Evolutionary conservation across 2,797 vertebrate genomes (phyloP), one percentile per base, ranked within the genome.

Genomic region (Ptychadena robeensis): DNA sequence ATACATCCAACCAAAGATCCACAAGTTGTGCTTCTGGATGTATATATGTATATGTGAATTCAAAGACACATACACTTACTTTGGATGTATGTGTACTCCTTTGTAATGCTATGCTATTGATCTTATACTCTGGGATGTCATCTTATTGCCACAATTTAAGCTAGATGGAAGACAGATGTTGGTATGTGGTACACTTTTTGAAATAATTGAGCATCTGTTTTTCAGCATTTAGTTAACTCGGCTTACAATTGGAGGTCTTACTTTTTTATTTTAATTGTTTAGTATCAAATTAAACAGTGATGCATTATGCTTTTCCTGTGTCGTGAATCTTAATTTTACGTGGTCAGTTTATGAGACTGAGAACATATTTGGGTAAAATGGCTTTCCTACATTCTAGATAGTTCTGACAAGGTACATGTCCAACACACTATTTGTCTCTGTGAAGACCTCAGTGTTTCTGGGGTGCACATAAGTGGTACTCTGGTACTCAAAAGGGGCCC

Each of bases 1-100:
- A 88, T 81, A 85, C 90, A 89, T 89, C 89, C 87, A 89, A 87
- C 90, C 87, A 88, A 87, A 92, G 82, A 90, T 85, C 82, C 86
- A 66, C 87, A 65, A 73, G 59, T 40, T 85, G 73, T 82, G 71
- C 80, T 81, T 83, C 38, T 76, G 28, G 87, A 74, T 85, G 79
- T 88, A 82, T 86, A 66, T 87, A 74, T 86, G 0, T 88, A 48
- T 87, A 74, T 69, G 73, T 86, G 80, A 86, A 88, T 86, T 83
- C 80, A 80, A 48, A 44, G 34, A 27, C 38, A 71, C 72, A 75
- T 72, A 48, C 63, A 18, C n/a, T 48, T 28, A 61, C 59, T 25
- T 28, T 12, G 11, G 18, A 5, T 70, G 71, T 75, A 57, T 85
- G 71, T 73, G 76, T 68, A 48, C 53, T 74, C 37, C 34, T 76